Evolutionary conservation across 2,888 invertebrate genomes (phyloP).

Genomic region (Eupelmus urozonus): DNA sequence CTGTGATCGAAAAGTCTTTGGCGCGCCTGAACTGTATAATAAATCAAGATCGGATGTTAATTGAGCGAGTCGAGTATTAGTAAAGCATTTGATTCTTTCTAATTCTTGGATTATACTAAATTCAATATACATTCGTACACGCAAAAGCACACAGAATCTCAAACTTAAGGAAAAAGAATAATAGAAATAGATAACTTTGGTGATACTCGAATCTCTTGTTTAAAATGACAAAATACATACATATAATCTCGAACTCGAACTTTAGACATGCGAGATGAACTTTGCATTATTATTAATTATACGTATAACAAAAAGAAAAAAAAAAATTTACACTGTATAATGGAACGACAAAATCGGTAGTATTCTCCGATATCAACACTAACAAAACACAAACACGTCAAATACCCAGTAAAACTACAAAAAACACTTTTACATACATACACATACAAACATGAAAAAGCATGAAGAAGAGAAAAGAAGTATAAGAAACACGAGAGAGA

Average conservation of each 20-base stretch:
- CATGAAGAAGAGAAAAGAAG: not conserved
- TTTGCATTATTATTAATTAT: slow-evolving; percentile 25
- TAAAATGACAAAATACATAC: slow-evolving; percentile 11
- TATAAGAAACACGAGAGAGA: slow-evolving; percentile 36
- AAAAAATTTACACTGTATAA: slow-evolving; percentile 10
- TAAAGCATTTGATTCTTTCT: slow-evolving; percentile 22
- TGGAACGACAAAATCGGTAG: slow-evolving; percentile 1
- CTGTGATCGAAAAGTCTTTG: slow-evolving; percentile 55
- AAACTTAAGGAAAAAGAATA: not conserved
- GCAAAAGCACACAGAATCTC: not conserved
- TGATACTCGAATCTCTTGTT: slow-evolving; percentile 28
- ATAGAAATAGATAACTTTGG: slow-evolving; percentile 13
- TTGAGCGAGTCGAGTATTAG: slow-evolving; percentile 32
- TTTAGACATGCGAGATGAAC: slow-evolving; percentile 26
- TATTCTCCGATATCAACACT: slow-evolving; percentile 1
- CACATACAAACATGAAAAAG: not conserved
- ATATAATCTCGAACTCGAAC: slow-evolving; percentile 1
- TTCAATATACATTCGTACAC: not conserved
- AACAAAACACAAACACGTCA: not conserved
- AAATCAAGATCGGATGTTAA: slow-evolving; percentile 30
- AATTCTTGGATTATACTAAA: slow-evolving; percentile 9
- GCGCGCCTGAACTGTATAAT: slow-evolving; percentile 43
- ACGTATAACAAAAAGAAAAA: not conserved
- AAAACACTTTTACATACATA: not conserved
- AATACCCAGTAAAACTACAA: not conserved